Conservation (phyloP, 2,113 vertebrate species). For the Otocyon megalotis region DNA sequence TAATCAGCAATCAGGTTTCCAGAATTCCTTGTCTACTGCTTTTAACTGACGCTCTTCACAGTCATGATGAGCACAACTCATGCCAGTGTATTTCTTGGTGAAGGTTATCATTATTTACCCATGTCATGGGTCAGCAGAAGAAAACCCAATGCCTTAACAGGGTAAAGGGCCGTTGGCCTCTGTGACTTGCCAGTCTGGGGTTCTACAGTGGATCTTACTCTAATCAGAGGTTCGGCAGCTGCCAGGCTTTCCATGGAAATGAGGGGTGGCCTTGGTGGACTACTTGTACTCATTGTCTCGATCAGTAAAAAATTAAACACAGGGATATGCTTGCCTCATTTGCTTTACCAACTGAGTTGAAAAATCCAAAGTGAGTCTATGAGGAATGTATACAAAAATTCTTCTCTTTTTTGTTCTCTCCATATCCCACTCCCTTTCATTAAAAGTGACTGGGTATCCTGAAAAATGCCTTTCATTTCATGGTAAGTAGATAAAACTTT, state of each 20-base stretch:
- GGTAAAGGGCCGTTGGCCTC: not conserved
- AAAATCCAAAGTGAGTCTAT: not conserved
- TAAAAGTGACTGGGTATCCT: not conserved
- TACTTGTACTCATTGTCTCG: not conserved
- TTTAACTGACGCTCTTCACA: not conserved
- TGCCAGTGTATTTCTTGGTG: not conserved
- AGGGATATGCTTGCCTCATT: not conserved
- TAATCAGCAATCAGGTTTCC: not conserved
- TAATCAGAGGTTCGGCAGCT: not conserved
- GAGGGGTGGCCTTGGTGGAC: not conserved
- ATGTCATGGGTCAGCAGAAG: constrained; percentile 15
- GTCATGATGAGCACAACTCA: not conserved
- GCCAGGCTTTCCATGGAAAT: not conserved
- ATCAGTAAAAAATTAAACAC: not conserved
- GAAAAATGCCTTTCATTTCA: not conserved
- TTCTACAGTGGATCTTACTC: not conserved
- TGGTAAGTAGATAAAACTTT: not conserved
- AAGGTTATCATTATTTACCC: constrained; percentile 72
- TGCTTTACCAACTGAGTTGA: not conserved
- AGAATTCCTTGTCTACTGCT: not conserved
- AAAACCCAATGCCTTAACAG: constrained; percentile 44
- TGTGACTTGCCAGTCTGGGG: not conserved
- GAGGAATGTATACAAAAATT: not conserved
- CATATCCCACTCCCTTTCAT: not conserved
- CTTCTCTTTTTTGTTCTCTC: not conserved